Evolutionary conservation across 30 jellyfish, hydroid and myxozoan species (phyloP).

Genomic region (Aurelia sp.): DNA sequence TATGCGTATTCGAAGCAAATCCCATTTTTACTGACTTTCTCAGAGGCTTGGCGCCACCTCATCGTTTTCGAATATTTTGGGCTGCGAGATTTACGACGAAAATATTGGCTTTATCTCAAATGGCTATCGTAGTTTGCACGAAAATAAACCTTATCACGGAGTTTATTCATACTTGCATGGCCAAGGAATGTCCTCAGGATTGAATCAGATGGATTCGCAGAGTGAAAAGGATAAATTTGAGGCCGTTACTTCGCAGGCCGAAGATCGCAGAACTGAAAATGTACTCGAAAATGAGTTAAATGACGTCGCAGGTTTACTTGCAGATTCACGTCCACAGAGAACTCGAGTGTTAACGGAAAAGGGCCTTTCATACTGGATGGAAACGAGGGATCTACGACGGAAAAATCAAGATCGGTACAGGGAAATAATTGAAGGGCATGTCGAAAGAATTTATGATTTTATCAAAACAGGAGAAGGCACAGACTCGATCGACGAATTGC

Average conservation of each 20-base stretch:
- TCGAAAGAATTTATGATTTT: slow-evolving; percentile 19
- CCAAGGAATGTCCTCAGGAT: no score
- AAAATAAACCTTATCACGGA: neutral
- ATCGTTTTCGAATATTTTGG: no score
- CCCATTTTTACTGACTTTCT: no score
- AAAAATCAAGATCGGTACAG: slow-evolving; percentile 36
- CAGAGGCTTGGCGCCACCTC: no score
- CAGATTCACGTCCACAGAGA: slow-evolving; percentile 31
- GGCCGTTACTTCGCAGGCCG: slow-evolving; percentile 18
- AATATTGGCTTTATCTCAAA: no score
- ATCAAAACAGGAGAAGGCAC: slow-evolving; percentile 17
- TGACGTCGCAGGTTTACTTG: slow-evolving; percentile 42
- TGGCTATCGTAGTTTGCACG: no score
- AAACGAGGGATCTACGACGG: slow-evolving; percentile 33
- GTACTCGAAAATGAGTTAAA: neutral
- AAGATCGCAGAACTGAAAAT: slow-evolving; percentile 9
- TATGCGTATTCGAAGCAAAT: no score
- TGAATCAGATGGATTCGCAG: neutral
- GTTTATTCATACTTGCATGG: no score
- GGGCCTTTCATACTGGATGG: slow-evolving; percentile 42
- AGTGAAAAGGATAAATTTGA: slow-evolving; percentile 2
- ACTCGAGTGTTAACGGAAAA: slow-evolving; percentile 37
- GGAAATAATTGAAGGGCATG: slow-evolving; percentile 31
- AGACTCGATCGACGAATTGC: slow-evolving; percentile 12
- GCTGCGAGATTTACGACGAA: no score